Conservation (phyloP, 2,888 invertebrate genomes). For the Trypoxylon attenuatum region DNA sequence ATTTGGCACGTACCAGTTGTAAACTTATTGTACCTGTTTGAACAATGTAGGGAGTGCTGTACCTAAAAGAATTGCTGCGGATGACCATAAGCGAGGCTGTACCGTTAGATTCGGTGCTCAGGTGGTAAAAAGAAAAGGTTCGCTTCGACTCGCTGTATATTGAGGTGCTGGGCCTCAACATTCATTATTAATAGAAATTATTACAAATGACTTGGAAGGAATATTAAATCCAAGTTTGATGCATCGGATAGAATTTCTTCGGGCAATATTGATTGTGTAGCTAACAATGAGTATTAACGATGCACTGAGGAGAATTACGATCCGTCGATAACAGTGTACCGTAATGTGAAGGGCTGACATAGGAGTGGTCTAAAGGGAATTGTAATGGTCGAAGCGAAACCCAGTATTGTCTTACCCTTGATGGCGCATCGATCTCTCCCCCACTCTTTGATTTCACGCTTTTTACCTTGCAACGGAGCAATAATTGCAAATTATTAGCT, state of each 20-base stretch:
- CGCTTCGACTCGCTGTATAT: too few relatives aligned
- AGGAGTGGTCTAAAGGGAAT: constrained; percentile 19
- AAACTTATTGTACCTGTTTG: too few relatives aligned
- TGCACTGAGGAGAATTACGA: constrained; percentile 27
- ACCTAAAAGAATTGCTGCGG: too few relatives aligned
- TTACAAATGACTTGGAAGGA: too few relatives aligned
- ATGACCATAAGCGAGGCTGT: too few relatives aligned
- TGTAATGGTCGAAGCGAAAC: background rate
- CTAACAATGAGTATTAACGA: constrained; percentile 26
- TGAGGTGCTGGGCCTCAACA: too few relatives aligned
- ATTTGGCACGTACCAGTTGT: too few relatives aligned
- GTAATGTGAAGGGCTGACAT: constrained; percentile 16
- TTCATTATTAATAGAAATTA: too few relatives aligned
- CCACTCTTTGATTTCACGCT: background rate
- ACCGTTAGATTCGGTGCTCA: too few relatives aligned
- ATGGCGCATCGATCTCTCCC: background rate
- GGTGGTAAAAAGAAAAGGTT: too few relatives aligned
- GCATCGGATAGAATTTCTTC: constrained; percentile 6
- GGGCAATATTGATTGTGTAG: constrained; percentile 11
- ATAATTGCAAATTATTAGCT: background rate
- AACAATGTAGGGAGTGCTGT: too few relatives aligned
- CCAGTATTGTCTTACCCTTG: constrained; percentile 7
- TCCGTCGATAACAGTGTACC: constrained; percentile 13
- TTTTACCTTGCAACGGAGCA: background rate
- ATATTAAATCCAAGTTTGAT: constrained; percentile 26